Percentiles rank a stretch among this genome's conserved stretches.
phyloP scores from a whole-genome alignment of 2,888 invertebrate species.

The Plebejus melissa region DNA sequence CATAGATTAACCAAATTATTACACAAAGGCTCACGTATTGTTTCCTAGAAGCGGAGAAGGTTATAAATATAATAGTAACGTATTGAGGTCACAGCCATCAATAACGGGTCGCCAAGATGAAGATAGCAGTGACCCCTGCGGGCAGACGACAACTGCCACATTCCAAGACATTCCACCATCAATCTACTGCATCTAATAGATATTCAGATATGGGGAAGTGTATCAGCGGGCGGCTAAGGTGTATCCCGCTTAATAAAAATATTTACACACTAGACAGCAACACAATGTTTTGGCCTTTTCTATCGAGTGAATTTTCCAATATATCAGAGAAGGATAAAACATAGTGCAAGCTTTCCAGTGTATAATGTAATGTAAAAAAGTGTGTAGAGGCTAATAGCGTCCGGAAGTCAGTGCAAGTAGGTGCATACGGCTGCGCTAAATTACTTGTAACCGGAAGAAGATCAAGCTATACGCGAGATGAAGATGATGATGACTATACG shows the following conservation, averaged over 20 bases:
- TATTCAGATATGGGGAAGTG: constrained; percentile 11
- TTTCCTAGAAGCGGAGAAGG: not conserved
- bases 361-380: no score
- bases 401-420: no score
- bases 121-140: constrained; percentile 28
- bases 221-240: not conserved
- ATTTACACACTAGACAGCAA: no score
- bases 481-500: no score
- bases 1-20: not conserved
- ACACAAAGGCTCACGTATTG: not conserved
- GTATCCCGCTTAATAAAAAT: not conserved
- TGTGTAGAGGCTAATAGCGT: no score
- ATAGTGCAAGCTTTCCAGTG: no score
- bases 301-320: no score
- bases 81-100: not conserved
- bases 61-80: not conserved
- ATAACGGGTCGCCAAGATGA: constrained; percentile 1
- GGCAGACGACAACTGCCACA: constrained; percentile 30
- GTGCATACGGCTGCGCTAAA: no score
- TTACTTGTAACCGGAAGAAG: no score
- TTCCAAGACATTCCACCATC: not conserved
- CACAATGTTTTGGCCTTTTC: no score
- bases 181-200: not conserved
- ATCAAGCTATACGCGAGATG: no score
- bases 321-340: no score